phyloP scores from a whole-genome alignment of 2,888 invertebrate species.

The Drosophila histrio region DNA sequence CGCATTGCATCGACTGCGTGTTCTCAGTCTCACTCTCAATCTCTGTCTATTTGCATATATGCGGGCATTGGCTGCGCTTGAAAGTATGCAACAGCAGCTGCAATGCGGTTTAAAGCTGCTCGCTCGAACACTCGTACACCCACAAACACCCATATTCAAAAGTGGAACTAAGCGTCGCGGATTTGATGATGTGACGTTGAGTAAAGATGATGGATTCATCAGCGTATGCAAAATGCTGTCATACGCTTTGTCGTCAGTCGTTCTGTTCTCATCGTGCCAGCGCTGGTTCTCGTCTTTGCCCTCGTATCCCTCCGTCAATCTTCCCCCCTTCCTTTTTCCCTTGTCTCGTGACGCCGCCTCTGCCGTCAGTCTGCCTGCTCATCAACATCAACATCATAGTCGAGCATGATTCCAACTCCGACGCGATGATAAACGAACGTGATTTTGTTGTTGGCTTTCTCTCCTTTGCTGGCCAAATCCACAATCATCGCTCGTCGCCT shows the following conservation, averaged over 20 bases:
- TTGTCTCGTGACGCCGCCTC: neutral
- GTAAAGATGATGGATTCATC: slow-evolving; percentile 82
- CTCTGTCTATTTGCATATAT: slow-evolving; percentile 55
- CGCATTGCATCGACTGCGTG: slow-evolving; percentile 32
- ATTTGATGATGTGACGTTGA: slow-evolving; percentile 82
- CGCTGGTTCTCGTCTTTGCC: neutral
- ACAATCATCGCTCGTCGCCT: slow-evolving; percentile 20
- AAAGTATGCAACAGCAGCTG: slow-evolving; percentile 42
- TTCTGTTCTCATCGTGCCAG: slow-evolving; percentile 22
- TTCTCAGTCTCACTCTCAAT: neutral
- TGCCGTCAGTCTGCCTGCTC: slow-evolving; percentile 60
- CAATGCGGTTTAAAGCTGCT: slow-evolving; percentile 45
- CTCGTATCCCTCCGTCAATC: neutral
- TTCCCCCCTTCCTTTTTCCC: neutral
- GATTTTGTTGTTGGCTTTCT: slow-evolving; percentile 71
- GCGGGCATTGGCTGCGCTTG: slow-evolving; percentile 38
- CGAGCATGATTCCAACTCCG: slow-evolving; percentile 64
- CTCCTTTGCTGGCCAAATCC: slow-evolving; percentile 50
- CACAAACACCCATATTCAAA: slow-evolving; percentile 29
- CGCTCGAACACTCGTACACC: neutral
- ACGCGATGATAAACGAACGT: slow-evolving; percentile 77
- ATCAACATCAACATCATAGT: slow-evolving; percentile 79
- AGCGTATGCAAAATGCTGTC: slow-evolving; percentile 81
- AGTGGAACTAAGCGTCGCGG: slow-evolving; percentile 75
- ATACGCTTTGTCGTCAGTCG: slow-evolving; percentile 73